Evolutionary conservation across 1,140 invertebrate species (phyloP).

Genomic region (Aradophagus sp.): DNA sequence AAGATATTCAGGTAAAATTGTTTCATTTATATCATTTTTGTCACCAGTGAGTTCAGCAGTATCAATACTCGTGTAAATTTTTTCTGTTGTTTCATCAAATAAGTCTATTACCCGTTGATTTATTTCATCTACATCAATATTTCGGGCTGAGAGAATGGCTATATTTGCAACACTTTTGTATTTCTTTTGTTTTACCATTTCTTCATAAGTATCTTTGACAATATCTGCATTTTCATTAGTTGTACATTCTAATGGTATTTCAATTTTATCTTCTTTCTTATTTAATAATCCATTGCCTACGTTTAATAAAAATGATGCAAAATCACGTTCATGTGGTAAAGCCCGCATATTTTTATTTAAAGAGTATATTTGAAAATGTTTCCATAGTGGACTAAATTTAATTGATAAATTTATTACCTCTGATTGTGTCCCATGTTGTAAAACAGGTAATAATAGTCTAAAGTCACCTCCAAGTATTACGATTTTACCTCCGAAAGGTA

Average conservation of each 20-base stretch:
- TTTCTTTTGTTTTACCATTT: background rate
- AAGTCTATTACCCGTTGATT: background rate
- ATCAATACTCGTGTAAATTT: background rate
- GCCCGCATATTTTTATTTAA: constrained; percentile 5
- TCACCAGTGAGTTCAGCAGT: background rate
- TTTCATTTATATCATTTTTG: background rate
- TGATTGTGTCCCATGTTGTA: background rate
- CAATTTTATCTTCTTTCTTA: background rate
- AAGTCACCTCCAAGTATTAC: constrained; percentile 1
- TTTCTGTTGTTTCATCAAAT: constrained; percentile 2
- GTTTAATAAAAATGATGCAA: background rate
- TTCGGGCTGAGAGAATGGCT: too few relatives aligned
- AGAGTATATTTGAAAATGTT: background rate
- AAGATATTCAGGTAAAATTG: constrained; percentile 3
- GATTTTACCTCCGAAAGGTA: background rate
- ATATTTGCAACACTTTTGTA: background rate
- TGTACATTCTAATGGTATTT: background rate
- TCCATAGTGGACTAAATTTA: background rate
- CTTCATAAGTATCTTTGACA: constrained; percentile 2
- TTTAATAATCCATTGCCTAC: background rate
- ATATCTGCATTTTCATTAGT: background rate
- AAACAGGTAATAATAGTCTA: constrained; percentile 1
- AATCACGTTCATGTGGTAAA: background rate
- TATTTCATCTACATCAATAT: constrained; percentile 6
- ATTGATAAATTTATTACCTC: constrained; percentile 2